phyloP scores from a whole-genome alignment of 2,888 invertebrate species.

The Nasonia oneida region DNA sequence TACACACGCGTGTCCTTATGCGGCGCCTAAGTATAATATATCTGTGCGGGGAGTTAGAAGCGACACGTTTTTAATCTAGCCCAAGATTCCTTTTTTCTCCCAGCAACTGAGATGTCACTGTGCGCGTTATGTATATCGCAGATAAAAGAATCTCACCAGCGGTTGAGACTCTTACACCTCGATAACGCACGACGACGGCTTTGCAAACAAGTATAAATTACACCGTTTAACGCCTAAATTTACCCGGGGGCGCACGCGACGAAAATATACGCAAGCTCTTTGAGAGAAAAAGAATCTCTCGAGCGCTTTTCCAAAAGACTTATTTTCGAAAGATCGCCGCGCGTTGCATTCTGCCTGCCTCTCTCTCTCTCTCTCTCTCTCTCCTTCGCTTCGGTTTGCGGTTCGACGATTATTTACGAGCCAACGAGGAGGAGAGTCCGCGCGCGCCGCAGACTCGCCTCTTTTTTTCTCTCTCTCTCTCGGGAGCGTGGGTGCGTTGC shows the following conservation, averaged over 20 bases:
- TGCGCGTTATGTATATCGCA: too few relatives aligned
- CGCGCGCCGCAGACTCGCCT: background rate
- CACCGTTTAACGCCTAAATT: slow-evolving; percentile 20
- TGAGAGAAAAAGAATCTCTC: background rate
- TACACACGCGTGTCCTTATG: background rate
- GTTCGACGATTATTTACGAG: slow-evolving; percentile 51
- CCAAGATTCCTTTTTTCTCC: background rate
- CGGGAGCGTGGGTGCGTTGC: background rate
- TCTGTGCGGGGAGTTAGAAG: slow-evolving; percentile 7
- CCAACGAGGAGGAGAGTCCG: background rate
- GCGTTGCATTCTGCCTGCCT: background rate
- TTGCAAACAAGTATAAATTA: slow-evolving; percentile 35
- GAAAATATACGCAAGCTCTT: slow-evolving; percentile 8
- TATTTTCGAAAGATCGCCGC: slow-evolving; percentile 16
- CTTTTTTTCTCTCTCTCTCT: background rate
- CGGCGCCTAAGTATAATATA: background rate
- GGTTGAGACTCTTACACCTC: too few relatives aligned
- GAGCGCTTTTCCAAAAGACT: slow-evolving; percentile 1
- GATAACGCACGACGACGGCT: background rate
- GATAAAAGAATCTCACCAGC: background rate
- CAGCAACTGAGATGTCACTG: too few relatives aligned
- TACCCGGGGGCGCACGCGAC: background rate
- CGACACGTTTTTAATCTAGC: slow-evolving; percentile 14
- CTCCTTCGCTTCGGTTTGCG: background rate
- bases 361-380: slow-evolving; percentile 1